These are phyloP conservation scores for Oxycera nigricornis DNA, from an alignment of 2,888 invertebrate species.

Conservation along the genomic window DNA sequence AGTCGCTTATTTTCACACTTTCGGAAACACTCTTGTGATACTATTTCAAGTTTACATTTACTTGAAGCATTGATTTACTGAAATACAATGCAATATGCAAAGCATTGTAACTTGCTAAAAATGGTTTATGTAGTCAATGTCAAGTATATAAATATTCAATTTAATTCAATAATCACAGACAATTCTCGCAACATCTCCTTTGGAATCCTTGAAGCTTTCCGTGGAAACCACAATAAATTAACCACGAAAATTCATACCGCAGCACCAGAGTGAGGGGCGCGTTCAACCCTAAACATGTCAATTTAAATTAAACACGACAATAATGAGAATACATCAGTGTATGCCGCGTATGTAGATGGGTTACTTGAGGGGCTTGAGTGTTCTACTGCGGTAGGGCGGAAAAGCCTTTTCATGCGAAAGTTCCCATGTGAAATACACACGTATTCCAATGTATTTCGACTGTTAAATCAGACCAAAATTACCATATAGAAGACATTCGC, in stretches of 20 bases:
- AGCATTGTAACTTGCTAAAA: no score
- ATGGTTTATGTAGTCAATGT: no score
- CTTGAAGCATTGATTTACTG: no score
- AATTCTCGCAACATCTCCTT: no score
- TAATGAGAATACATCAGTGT: conserved; percentile 32
- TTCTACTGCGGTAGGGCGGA: background rate
- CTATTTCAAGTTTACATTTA: no score
- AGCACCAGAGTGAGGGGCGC: conserved; percentile 8
- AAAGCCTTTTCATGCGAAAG: background rate
- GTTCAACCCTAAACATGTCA: conserved; percentile 39
- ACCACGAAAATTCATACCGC: conserved; percentile 27
- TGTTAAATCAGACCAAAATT: conserved; percentile 26
- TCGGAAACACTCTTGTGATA: no score
- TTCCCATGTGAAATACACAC: conserved; percentile 6
- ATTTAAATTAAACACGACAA: conserved; percentile 39
- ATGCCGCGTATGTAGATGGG: background rate
- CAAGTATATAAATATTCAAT: background rate
- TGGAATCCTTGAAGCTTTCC: background rate
- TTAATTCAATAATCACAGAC: no score
- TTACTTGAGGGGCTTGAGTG: conserved; percentile 15
- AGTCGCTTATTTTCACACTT: no score
- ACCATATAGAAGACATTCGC: conserved; percentile 25
- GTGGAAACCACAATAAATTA: conserved; percentile 12
- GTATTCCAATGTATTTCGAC: background rate
- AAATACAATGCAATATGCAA: no score